These are phyloP conservation scores for Ligdia adustata DNA, from an alignment of 2,888 invertebrate genomes.

Conservation along the genomic window DNA sequence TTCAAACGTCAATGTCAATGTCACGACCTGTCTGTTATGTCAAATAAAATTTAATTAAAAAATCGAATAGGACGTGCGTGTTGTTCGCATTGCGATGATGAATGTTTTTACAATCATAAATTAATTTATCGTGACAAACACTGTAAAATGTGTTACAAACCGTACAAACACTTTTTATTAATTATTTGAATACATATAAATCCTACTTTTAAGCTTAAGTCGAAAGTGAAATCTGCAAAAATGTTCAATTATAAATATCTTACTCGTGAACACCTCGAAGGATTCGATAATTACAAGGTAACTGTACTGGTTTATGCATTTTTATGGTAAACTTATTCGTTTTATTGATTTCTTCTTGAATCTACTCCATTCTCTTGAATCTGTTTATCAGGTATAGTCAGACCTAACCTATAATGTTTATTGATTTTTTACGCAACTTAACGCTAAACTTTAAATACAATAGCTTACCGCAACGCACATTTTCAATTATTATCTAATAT, in stretches of 20 bases:
- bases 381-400: no score
- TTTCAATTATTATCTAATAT: no score
- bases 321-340: slow-evolving; percentile 8
- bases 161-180: not conserved
- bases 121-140: not conserved
- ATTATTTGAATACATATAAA: slow-evolving; percentile 8
- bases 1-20: no score
- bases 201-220: slow-evolving; percentile 4
- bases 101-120: no score
- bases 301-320: slow-evolving; percentile 10
- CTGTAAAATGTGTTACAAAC: slow-evolving; percentile 15
- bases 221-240: slow-evolving; percentile 46
- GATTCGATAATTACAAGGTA: slow-evolving; percentile 98
- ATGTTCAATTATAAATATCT: slow-evolving; percentile 91
- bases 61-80: no score
- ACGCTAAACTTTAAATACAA: not conserved
- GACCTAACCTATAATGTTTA: slow-evolving; percentile 50
- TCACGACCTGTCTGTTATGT: no score
- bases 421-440: slow-evolving; percentile 55
- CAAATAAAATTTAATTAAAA: no score
- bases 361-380: no score
- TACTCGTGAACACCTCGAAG: slow-evolving; percentile 91
- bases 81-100: no score
- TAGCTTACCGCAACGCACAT: no score
- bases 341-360: no score